phyloP scores from a whole-genome alignment of 2,888 invertebrate genomes.

The Celastrina argiolus region DNA sequence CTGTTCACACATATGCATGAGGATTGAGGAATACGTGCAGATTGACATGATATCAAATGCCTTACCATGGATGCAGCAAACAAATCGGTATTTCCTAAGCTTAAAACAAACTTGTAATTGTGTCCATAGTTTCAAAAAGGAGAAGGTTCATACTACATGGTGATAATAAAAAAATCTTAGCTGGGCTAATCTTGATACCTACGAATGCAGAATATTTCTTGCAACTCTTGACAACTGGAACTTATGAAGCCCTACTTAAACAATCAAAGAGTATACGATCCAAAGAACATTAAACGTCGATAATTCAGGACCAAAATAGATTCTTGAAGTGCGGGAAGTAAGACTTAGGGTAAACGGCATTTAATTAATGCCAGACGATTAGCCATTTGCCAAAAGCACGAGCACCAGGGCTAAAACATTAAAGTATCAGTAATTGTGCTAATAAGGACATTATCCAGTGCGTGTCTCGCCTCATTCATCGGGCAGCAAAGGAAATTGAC shows the following conservation, averaged over 20 bases:
- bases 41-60: neutral
- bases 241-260: neutral
- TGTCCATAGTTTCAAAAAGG: too few species aligned
- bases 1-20: neutral
- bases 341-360: neutral
- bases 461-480: conserved; percentile 53
- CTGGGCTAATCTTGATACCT: neutral
- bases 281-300: neutral
- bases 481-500: conserved; percentile 66
- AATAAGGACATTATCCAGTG: conserved; percentile 38
- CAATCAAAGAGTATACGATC: neutral
- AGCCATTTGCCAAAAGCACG: neutral
- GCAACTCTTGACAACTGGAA: neutral
- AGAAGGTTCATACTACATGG: neutral
- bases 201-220: too few species aligned
- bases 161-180: neutral
- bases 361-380: neutral
- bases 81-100: too few species aligned
- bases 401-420: conserved; percentile 6
- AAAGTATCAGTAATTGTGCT: conserved; percentile 19
- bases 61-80: too few species aligned
- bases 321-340: neutral
- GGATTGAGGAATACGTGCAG: neutral
- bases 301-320: neutral
- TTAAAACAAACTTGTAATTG: too few species aligned